Evolutionary conservation across 1,140 invertebrate genomes (phyloP).

Genomic region (Matsumurasca onukii): DNA sequence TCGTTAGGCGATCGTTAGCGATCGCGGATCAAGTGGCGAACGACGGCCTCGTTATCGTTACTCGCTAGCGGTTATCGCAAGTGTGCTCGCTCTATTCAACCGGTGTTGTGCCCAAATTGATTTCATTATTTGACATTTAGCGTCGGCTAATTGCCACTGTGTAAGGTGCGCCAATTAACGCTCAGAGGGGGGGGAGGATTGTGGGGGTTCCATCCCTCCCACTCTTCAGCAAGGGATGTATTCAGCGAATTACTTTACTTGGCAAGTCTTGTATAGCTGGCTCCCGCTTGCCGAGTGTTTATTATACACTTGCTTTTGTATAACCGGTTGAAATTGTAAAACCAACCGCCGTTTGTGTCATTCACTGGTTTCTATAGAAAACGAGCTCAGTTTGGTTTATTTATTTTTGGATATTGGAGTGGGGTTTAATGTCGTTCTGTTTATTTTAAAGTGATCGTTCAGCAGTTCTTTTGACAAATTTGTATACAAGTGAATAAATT

Average conservation of each 20-base stretch:
- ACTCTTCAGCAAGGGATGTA: background rate
- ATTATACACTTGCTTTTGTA: constrained; percentile 17
- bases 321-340: background rate
- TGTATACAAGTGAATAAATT: too few relatives aligned
- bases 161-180: background rate
- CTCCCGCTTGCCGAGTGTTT: background rate
- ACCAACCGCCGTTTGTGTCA: too few relatives aligned
- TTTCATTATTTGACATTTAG: constrained; percentile 4
- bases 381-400: too few relatives aligned
- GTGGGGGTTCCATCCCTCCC: background rate
- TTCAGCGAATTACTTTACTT: background rate
- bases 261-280: background rate
- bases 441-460: too few relatives aligned
- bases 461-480: too few relatives aligned
- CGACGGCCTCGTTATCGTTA: background rate
- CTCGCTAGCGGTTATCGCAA: background rate
- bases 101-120: background rate
- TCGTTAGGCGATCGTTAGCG: constrained; percentile 7
- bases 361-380: too few relatives aligned
- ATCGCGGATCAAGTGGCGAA: background rate
- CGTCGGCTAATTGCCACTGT: constrained; percentile 12
- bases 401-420: too few relatives aligned
- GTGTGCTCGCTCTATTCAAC: background rate
- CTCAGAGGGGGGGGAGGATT: too few relatives aligned
- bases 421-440: too few relatives aligned